Base-by-base conservation (phyloP, 2,113 vertebrate genomes). In the Natator depressus region DNA sequence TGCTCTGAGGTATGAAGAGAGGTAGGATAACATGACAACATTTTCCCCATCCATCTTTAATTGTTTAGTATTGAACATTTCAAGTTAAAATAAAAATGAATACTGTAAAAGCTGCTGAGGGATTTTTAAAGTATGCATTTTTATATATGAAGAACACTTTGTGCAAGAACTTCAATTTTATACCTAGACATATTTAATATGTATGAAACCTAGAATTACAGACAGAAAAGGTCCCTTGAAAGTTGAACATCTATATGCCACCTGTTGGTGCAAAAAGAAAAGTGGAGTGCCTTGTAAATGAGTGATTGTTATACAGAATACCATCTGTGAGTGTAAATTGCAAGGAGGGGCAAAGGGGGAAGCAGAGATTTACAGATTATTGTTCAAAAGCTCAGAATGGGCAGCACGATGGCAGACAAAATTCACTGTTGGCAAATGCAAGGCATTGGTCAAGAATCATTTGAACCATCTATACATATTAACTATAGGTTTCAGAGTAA, bases 191-290 rank as follows among this genome's bases (percentile, higher is more conserved):
- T 62, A 65, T 65, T 85, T 76, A 89, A 54, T 24, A 31, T 72
- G 47, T 13, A 5, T 5, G 35, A 92, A 95, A 62, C 46, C 8
- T 90, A 89, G 5, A 24, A 2, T 89, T 75, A 54, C 91, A 84
- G 94, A 88, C 80, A 93, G 62, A 85, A 87, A 88, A 89, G 59
- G 49, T 92, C 85, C 29, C 55, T 93, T 90, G 78, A 91, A 90
- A 85, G 84, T 11, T 93, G 94, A 83, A 85, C 62, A 90, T 91
- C 69, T 88, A 38, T 72, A 88, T 90, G 90, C 75, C 79, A 0
- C 5, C n/a, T 65, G 75, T 89, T 93, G 85, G 53, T 85, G 76
- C 24, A 62, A 83, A 96, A 85, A n/a, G 49, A 49, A 90, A 87
- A 57, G 51, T 55, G 55, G 17, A 51, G 27, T 0, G 6, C n/a